Percentiles rank a stretch among this genome's conserved stretches.
These are phyloP conservation scores for Cordilura impudica DNA, from an alignment of 2,888 invertebrate species.

Conservation along the genomic window DNA sequence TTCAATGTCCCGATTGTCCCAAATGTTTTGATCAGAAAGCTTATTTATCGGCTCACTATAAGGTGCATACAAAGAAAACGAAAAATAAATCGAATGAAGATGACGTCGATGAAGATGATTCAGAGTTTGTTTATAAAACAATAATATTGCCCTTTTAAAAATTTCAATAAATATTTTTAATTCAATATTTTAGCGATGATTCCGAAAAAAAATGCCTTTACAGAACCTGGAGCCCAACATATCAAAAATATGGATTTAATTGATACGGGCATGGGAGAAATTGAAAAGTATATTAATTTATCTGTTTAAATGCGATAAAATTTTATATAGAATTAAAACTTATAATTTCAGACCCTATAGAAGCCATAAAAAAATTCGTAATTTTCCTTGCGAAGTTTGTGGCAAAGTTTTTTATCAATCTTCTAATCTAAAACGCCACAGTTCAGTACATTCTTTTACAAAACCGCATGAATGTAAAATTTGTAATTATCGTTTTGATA, in stretches of 20 bases:
- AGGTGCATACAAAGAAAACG: constrained; percentile 65
- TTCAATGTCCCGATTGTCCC: constrained; percentile 78
- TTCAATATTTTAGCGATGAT: constrained; percentile 17
- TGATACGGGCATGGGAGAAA: constrained; percentile 49
- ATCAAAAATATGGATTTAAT: constrained; percentile 48
- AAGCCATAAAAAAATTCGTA: constrained; percentile 61
- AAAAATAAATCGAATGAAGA: not conserved
- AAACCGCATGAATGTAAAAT: constrained; percentile 71
- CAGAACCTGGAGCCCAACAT: constrained; percentile 15
- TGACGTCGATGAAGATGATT: not conserved
- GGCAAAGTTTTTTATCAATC: constrained; percentile 78
- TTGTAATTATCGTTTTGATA: constrained; percentile 65
- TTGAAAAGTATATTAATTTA: constrained; percentile 47
- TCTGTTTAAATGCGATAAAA: not conserved
- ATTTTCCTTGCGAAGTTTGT: constrained; percentile 77
- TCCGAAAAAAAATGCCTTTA: constrained; percentile 7
- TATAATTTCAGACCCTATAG: constrained; percentile 60
- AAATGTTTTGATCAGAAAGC: constrained; percentile 78
- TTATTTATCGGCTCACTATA: constrained; percentile 79
- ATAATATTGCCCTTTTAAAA: not conserved
- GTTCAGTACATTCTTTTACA: constrained; percentile 67
- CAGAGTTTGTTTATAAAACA: no score
- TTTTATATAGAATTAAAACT: no score
- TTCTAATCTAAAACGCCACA: constrained; percentile 76
- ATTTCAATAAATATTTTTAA: not conserved